A percentile compares a stretch with the other conserved stretches of the same genome.
These are phyloP conservation scores for Schizaphis graminum DNA, from an alignment of 2,888 invertebrate species.

Conservation along the genomic window DNA sequence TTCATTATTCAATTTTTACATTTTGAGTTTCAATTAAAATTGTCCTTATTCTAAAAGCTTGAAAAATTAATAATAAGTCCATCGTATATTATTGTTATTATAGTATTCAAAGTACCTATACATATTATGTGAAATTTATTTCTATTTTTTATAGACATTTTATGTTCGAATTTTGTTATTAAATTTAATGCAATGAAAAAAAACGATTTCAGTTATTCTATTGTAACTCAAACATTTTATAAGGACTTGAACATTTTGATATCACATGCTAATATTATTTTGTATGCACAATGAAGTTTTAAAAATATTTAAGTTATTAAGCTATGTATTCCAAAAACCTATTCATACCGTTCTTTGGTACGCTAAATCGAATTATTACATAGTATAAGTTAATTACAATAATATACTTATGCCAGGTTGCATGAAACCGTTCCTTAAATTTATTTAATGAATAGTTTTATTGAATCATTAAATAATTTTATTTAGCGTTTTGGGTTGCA, in stretches of 20 bases:
- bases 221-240: background rate
- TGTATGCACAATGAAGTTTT: background rate
- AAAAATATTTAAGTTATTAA: background rate
- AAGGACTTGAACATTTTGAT: background rate
- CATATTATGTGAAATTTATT: background rate
- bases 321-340: background rate
- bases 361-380: too few relatives aligned
- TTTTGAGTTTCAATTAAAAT: background rate
- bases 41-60: background rate
- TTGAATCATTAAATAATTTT: too few relatives aligned
- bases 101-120: too few relatives aligned
- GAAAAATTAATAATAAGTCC: background rate
- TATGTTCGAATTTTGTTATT: background rate
- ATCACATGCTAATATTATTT: background rate
- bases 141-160: background rate
- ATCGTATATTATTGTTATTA: background rate
- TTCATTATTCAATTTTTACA: background rate
- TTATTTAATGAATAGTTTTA: too few relatives aligned
- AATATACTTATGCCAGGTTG: too few relatives aligned
- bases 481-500: too few relatives aligned
- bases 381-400: background rate
- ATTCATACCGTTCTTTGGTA: background rate
- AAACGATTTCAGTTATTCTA: background rate
- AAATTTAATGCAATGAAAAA: background rate
- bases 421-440: too few relatives aligned